A percentile compares a stretch with the other conserved stretches of the same genome.
phyloP scores from a whole-genome alignment of 1,140 invertebrate species.

The Papilio glaucus region DNA sequence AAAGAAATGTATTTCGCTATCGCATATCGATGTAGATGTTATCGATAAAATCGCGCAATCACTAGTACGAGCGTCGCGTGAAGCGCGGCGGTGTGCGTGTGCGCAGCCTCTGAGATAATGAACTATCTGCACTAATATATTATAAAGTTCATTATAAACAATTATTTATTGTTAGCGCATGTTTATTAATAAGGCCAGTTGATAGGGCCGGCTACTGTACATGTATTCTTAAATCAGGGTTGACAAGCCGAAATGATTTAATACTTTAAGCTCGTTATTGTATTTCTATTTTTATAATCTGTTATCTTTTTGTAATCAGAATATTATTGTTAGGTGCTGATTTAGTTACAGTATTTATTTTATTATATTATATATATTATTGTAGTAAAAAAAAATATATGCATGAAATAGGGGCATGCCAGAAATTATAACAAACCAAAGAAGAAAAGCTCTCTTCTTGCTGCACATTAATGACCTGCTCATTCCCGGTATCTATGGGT shows the following conservation, averaged over 20 bases:
- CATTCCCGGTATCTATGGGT: no score
- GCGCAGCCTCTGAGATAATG: conserved; percentile 71
- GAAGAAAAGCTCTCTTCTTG: no score
- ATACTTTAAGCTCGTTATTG: conserved; percentile 31
- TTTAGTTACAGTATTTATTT: background rate
- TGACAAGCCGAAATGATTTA: conserved; percentile 43
- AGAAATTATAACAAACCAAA: no score
- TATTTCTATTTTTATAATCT: conserved; percentile 7
- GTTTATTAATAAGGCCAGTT: conserved; percentile 81
- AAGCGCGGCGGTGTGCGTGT: conserved; percentile 60
- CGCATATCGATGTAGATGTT: conserved; percentile 44
- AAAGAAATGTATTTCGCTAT: background rate
- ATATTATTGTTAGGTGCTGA: background rate
- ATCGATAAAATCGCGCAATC: conserved; percentile 46
- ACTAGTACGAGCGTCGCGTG: conserved; percentile 56
- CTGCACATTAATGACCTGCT: no score
- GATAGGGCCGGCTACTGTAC: conserved; percentile 71
- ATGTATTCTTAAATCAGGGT: conserved; percentile 65
- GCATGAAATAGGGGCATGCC: background rate
- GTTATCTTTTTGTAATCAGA: conserved; percentile 19
- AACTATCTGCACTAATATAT: conserved; percentile 82
- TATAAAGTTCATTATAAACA: conserved; percentile 84
- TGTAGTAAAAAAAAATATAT: background rate
- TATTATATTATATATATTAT: no score
- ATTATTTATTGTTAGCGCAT: conserved; percentile 83